These are phyloP conservation scores for Sturnira hondurensis DNA, from an alignment of 2,113 vertebrate species.

Conservation along the genomic window DNA sequence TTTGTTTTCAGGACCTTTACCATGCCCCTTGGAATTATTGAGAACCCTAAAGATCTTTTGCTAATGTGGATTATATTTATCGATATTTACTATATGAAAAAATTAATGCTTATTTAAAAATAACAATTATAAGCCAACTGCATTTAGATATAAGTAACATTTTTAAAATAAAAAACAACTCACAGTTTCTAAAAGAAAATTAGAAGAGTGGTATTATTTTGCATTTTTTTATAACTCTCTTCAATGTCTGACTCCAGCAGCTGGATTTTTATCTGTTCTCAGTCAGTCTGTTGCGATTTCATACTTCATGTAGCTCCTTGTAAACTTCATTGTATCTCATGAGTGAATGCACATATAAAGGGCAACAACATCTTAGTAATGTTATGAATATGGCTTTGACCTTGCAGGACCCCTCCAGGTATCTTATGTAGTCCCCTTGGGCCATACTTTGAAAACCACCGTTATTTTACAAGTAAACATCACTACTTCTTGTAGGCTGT, in stretches of 20 bases:
- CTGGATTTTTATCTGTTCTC: not conserved
- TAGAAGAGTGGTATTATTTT: constrained; percentile 2
- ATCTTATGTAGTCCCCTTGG: not conserved
- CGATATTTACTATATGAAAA: not conserved
- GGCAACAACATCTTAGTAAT: not conserved
- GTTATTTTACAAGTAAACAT: not conserved
- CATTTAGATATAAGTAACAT: not conserved
- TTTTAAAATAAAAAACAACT: not conserved
- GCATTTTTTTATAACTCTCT: not conserved
- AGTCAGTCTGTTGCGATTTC: not conserved
- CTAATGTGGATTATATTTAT: not conserved
- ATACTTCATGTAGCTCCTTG: not conserved
- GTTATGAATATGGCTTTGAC: constrained; percentile 15
- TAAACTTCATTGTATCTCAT: not conserved
- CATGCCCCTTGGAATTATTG: not conserved
- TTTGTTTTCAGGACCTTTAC: constrained; percentile 24
- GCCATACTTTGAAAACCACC: not conserved
- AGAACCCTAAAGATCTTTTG: constrained; percentile 1
- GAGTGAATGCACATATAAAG: not conserved
- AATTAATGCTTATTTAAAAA: constrained; percentile 8
- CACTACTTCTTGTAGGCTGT: not conserved
- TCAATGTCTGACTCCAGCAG: not conserved
- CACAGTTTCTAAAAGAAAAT: constrained; percentile 1
- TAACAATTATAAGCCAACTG: not conserved
- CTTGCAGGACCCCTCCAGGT: not conserved